Evolutionary conservation across 2,888 invertebrate genomes (phyloP), one percentile per base, ranked within the genome.

Genomic region (Archips xylosteana): DNA sequence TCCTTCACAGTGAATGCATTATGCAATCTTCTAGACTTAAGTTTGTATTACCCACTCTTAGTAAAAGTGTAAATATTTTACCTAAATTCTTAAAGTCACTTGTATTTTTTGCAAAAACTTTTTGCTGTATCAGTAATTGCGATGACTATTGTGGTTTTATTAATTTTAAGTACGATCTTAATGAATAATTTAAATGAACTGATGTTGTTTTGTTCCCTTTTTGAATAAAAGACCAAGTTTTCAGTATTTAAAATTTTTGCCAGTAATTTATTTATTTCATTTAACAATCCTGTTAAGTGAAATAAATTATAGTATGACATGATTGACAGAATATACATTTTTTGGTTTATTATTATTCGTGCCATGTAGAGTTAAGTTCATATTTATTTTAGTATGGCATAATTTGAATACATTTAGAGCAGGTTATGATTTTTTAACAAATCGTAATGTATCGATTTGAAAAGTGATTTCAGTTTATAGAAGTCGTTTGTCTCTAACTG

Each of bases 1-100:
- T 9, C 10, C 42, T 10, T 15, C 15, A 23, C 42, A 42, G 13
- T 49, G 10, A 15, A 23, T 23, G 23, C 23, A 23, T 23, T 23
- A 10, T 61, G 61, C 15, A 15, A 39, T 15, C 45, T 45, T 62
- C 1, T 42, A 62, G 12, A 36, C 15, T 39, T 61, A 23, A 62
- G 62, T 62, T 39, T 0, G 23, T 62, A 45, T 5, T 62, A 15
- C 15, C 42, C 61, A 61, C 15, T 23, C 12, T 62, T 62, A 23
- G 62, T 62, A 62, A 62, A 57, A 68, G 62, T 68, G 72, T 68
- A 68, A 63, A 72, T 68, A 69, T 51, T 71, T 36, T 2, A 36
- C 36, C 36, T 36, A 39, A 3, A 60, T 49, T 32, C 57, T 59
- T 69, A 59, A 69, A 61, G 49, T 69, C 68, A 59, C n/a, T 47